A percentile compares a stretch with the other conserved stretches of the same genome.
Conservation (phyloP, 1,140 invertebrate genomes). For the Copidosoma floridanum region DNA sequence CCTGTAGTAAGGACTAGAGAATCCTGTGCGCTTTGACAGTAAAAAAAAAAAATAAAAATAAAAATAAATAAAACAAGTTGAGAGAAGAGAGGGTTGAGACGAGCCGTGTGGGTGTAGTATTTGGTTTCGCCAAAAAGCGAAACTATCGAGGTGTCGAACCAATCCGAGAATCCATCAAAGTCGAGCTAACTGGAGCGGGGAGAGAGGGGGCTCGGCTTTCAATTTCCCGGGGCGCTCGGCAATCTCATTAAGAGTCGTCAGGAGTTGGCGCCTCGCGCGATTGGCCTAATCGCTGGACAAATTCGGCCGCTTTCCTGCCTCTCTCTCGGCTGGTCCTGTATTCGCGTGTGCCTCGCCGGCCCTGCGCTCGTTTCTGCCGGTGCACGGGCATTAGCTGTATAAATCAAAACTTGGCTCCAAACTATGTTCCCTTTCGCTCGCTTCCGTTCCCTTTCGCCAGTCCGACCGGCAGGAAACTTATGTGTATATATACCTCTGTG, state of each 20-base stretch:
- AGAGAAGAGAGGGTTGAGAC: no score
- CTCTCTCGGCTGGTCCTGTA: neutral
- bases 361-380: conserved; percentile 34
- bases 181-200: no score
- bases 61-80: no score
- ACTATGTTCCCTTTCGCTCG: conserved; percentile 8
- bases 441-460: neutral
- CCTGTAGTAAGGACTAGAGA: no score
- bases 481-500: no score
- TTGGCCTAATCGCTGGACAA: conserved; percentile 39
- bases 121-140: neutral
- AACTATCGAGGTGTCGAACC: neutral
- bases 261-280: conserved; percentile 28
- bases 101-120: no score
- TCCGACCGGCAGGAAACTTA: neutral
- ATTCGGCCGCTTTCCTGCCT: conserved; percentile 28
- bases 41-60: no score
- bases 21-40: no score
- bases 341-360: conserved; percentile 1
- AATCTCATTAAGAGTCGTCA: conserved; percentile 19
- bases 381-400: conserved; percentile 43
- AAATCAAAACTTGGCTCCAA: conserved; percentile 50
- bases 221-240: conserved; percentile 5
- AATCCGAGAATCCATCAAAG: neutral
- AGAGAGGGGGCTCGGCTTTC: neutral